These are phyloP conservation scores for Wiebesia pumilae DNA, from an alignment of 1,140 invertebrate genomes.

Conservation along the genomic window DNA sequence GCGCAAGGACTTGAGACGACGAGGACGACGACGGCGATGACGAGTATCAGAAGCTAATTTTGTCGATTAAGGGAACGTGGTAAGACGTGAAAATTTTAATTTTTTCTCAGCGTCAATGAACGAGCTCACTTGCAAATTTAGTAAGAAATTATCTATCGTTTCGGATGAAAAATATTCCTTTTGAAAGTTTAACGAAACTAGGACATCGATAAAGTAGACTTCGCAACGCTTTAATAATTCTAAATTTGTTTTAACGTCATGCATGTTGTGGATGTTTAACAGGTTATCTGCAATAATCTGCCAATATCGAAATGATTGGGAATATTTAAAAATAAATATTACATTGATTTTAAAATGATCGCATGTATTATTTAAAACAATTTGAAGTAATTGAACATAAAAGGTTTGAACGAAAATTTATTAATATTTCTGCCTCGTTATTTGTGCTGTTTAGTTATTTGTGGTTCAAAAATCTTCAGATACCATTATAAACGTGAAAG, in stretches of 20 bases:
- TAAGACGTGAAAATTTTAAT: not conserved
- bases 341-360: too few species aligned
- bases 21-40: not conserved
- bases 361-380: too few species aligned
- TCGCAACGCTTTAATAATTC: not conserved
- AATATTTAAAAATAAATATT: too few species aligned
- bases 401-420: too few species aligned
- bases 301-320: too few species aligned
- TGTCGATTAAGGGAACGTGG: not conserved
- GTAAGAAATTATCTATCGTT: not conserved
- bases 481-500: too few species aligned
- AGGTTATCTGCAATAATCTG: too few species aligned
- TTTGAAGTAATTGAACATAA: too few species aligned
- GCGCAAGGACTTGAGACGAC: not conserved
- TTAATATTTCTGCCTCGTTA: too few species aligned
- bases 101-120: not conserved
- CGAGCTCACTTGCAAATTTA: too few species aligned
- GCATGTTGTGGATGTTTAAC: not conserved
- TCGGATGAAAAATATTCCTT: not conserved
- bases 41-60: not conserved
- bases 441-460: too few species aligned
- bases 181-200: not conserved
- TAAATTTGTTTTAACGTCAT: not conserved
- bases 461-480: too few species aligned
- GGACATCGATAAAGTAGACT: not conserved